phyloP scores from a whole-genome alignment of 2,888 invertebrate genomes.

The Nomada fucata region DNA sequence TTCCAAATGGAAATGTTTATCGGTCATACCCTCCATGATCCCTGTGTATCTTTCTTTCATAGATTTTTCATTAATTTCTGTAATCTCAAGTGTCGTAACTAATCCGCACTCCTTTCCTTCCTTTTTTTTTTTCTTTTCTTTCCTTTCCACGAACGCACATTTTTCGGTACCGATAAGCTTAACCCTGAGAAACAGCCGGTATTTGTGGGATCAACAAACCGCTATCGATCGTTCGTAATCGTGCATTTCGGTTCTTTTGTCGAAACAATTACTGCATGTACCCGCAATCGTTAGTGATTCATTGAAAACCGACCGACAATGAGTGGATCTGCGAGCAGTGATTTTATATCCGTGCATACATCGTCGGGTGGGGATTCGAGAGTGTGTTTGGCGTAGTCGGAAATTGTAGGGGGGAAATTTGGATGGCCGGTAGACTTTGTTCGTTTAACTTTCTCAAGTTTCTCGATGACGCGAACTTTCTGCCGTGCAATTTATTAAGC shows the following conservation, averaged over 20 bases:
- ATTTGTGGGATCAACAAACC: constrained; percentile 11
- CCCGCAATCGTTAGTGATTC: background rate
- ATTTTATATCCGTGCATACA: too few relatives aligned
- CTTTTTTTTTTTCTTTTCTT: too few relatives aligned
- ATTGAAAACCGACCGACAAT: background rate
- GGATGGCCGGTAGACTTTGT: constrained; percentile 1
- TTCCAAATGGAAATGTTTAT: constrained; percentile 29
- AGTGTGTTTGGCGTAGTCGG: background rate
- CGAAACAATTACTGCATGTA: background rate
- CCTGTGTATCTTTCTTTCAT: background rate
- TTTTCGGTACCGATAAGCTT: constrained; percentile 2
- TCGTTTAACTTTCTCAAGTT: constrained; percentile 8
- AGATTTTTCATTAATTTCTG: background rate
- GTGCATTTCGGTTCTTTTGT: background rate
- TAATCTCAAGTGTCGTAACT: background rate
- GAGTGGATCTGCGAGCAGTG: too few relatives aligned
- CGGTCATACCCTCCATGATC: constrained; percentile 28
- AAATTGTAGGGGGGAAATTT: background rate
- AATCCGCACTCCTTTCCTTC: background rate
- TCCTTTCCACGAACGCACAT: background rate
- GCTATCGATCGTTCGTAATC: constrained; percentile 19
- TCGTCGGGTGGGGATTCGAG: too few relatives aligned
- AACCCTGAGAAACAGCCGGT: constrained; percentile 1
- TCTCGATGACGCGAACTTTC: background rate
- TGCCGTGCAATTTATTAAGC: too few relatives aligned